Conservation (phyloP, 2,797 vertebrate species). For the Furcifer pardalis region DNA sequence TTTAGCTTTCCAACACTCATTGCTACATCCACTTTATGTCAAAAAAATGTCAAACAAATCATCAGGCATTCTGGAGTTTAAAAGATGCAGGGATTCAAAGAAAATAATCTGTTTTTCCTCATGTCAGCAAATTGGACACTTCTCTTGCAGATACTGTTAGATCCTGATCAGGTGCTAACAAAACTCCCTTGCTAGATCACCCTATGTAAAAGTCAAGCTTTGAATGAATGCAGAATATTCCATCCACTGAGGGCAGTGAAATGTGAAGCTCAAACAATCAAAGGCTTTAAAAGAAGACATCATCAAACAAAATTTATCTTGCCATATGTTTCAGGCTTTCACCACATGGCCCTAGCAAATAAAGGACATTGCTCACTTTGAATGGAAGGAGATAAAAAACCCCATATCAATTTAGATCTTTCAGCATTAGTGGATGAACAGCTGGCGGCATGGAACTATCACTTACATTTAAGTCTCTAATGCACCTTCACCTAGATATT, state of each 20-base stretch:
- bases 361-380: slow-evolving; percentile 28
- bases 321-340: slow-evolving; percentile 51
- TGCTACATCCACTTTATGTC: background rate
- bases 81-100: background rate
- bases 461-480: background rate
- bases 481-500: slow-evolving; percentile 37
- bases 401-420: slow-evolving; percentile 39
- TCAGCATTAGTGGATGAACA: fast-evolving
- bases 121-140: slow-evolving; percentile 12
- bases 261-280: slow-evolving; percentile 1
- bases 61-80: slow-evolving; percentile 11
- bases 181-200: slow-evolving; percentile 11
- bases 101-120: slow-evolving; percentile 38
- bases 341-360: slow-evolving; percentile 30
- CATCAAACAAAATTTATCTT: slow-evolving; percentile 42
- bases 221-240: slow-evolving; percentile 28
- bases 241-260: slow-evolving; percentile 30
- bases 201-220: slow-evolving; percentile 23
- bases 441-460: slow-evolving; percentile 21
- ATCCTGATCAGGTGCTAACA: background rate
- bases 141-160: slow-evolving; percentile 1
- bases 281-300: slow-evolving; percentile 47
- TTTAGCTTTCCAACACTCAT: background rate
- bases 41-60: background rate
- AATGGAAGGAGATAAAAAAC: slow-evolving; percentile 13